Evolutionary conservation across 92 coral and sea anemone species (phyloP), one percentile per base, ranked within the genome.

Genomic region (Bergia puertoricense): DNA sequence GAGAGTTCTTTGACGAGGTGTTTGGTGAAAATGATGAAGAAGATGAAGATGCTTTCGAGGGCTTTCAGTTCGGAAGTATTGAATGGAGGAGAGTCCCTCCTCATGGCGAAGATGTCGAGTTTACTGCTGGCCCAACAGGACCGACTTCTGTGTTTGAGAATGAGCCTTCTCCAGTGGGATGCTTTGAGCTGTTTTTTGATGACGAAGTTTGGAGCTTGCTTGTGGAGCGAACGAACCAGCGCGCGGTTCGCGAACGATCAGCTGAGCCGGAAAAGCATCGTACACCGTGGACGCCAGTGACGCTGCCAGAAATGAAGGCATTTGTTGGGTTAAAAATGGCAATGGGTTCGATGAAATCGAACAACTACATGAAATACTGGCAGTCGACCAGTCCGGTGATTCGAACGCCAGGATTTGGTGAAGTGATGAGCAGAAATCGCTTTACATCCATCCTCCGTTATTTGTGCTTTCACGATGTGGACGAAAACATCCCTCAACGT

Each of bases 181-280:
- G 82, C 82, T 79, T 79, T 79, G 82, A 79, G 40, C 82, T 79
- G 23, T 79, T 79, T 50, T 78, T 79, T 79, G 59, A 54, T 50
- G 67, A 48, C 82, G 50, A 79, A 79, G 67, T 79, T 18, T 79
- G 82, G 82, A 45, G 18, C 66, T 79, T 50, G 82, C 42, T 79
- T 48, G 82, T 79, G n/a, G 38, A 78, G n/a, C 4, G 66, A 79
- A 46, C 82, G 51, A 79, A 79, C 41, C 65, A 79, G 82, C 40
- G 20, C 16, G 68, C 82, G 15, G 0, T 2, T 22, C 14, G 23
- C 0, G 23, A 79, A 51, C n/a, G 16, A 79, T 20, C 18, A 48
- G 67, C 67, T 79, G 82, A 79, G 6, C 82, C 40, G 16, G 44
- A 30, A 6, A 73, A 73, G 41, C 44, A 73, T 73, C 44, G 41